Percentiles rank a stretch among this genome's conserved stretches.
These are phyloP conservation scores for Caenorhabditis sinica DNA, from an alignment of 2,888 invertebrate genomes.

Conservation along the genomic window DNA sequence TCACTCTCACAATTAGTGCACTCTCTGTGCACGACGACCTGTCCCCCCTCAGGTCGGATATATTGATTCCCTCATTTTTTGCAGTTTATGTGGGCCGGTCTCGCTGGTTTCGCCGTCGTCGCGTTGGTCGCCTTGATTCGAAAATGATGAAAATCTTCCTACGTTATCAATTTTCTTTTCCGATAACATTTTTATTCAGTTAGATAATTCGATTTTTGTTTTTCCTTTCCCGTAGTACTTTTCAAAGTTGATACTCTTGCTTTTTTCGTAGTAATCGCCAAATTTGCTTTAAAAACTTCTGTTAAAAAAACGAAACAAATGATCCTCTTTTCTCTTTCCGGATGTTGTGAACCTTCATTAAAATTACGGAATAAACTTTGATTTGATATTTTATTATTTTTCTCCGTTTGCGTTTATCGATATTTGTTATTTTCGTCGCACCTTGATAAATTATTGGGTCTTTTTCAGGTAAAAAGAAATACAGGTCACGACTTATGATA, in stretches of 20 bases:
- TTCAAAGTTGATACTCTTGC: neutral
- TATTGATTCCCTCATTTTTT: slow-evolving; percentile 42
- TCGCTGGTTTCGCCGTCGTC: slow-evolving; percentile 48
- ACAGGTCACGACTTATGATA: slow-evolving; percentile 49
- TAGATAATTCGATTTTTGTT: neutral
- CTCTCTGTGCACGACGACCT: slow-evolving; percentile 28
- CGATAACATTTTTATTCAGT: slow-evolving; percentile 5
- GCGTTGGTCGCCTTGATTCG: slow-evolving; percentile 40
- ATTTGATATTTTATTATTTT: neutral
- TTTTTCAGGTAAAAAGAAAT: slow-evolving; percentile 20
- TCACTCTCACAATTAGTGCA: slow-evolving; percentile 22
- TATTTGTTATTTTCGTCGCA: neutral
- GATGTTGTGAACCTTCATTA: neutral
- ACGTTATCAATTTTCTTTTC: neutral
- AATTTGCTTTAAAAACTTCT: slow-evolving; percentile 20
- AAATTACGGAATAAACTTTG: neutral
- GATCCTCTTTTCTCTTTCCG: neutral
- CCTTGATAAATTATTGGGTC: too few relatives aligned
- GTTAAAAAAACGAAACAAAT: neutral
- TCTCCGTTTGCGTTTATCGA: neutral
- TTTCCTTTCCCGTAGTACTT: neutral
- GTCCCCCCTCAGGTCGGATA: neutral
- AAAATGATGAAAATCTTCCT: slow-evolving; percentile 7
- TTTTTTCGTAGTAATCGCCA: neutral
- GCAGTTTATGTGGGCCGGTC: slow-evolving; percentile 57